These are phyloP conservation scores for Cantharis rufa DNA, from an alignment of 2,888 invertebrate species.

Conservation along the genomic window DNA sequence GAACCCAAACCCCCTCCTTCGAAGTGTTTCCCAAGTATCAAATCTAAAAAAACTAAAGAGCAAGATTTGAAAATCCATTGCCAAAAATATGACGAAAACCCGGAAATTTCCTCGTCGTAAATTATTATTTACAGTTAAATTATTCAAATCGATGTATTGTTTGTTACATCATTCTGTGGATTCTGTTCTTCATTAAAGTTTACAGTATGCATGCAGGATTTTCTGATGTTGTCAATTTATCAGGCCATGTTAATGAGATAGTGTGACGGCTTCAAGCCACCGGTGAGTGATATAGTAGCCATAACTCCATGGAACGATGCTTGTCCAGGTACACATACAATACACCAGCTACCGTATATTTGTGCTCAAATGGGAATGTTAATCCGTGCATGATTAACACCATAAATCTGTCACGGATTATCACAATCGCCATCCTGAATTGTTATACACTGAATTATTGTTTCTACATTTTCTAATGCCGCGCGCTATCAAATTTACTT, in stretches of 20 bases:
- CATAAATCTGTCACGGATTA: conserved; percentile 64
- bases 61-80: too few relatives aligned
- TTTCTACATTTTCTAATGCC: conserved; percentile 17
- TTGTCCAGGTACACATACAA: conserved; percentile 54
- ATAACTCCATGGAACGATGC: conserved; percentile 51
- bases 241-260: conserved; percentile 48
- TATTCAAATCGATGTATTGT: neutral
- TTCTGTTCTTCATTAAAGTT: neutral
- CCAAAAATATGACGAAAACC: too few relatives aligned
- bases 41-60: too few relatives aligned
- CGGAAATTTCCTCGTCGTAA: neutral
- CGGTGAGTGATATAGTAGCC: conserved; percentile 57
- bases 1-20: too few relatives aligned
- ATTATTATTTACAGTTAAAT: neutral
- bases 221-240: conserved; percentile 36
- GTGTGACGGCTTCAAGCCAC: conserved; percentile 43
- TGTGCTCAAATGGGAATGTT: conserved; percentile 52
- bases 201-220: neutral
- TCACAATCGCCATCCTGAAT: conserved; percentile 49
- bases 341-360: conserved; percentile 43
- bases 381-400: conserved; percentile 68
- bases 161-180: neutral
- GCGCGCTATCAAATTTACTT: neutral
- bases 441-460: conserved; percentile 45
- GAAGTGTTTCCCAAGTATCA: too few relatives aligned